Evolutionary conservation across 2,113 vertebrate genomes (phyloP).

Genomic region (Saiga tatarica): DNA sequence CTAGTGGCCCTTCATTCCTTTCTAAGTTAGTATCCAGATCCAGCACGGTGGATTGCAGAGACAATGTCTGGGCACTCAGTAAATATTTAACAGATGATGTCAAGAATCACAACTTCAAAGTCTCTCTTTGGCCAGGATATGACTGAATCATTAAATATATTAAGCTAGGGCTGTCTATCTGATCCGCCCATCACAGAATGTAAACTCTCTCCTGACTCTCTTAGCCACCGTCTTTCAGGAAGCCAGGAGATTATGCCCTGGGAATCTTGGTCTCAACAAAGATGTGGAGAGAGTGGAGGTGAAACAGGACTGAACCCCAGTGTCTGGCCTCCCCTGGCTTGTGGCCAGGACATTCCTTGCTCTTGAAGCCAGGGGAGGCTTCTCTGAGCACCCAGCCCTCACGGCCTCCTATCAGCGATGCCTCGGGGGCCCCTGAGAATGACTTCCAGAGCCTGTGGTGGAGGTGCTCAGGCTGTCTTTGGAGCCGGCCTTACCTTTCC

Average conservation of each 20-base stretch:
- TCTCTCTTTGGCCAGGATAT: neutral
- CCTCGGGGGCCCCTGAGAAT: neutral
- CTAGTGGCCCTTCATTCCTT: neutral
- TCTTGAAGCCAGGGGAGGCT: neutral
- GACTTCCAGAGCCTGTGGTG: accelerated
- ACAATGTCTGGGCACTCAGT: accelerated
- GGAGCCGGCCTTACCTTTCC: neutral
- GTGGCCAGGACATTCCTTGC: neutral
- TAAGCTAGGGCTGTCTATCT: neutral
- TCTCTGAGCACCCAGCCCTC: neutral
- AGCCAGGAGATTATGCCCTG: neutral
- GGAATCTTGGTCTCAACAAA: neutral
- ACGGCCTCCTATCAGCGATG: accelerated
- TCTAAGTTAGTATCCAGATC: neutral
- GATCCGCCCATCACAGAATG: accelerated
- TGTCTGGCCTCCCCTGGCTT: accelerated
- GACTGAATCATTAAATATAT: accelerated
- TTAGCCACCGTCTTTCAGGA: neutral
- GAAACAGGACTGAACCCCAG: accelerated
- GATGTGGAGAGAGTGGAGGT: accelerated
- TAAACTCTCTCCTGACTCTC: accelerated
- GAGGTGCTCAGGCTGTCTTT: too few species aligned
- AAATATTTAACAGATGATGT: neutral
- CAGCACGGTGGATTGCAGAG: accelerated
- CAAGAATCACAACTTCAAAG: neutral